Conservation (phyloP, 2,113 vertebrate genomes). For the Furnarius figulus region DNA sequence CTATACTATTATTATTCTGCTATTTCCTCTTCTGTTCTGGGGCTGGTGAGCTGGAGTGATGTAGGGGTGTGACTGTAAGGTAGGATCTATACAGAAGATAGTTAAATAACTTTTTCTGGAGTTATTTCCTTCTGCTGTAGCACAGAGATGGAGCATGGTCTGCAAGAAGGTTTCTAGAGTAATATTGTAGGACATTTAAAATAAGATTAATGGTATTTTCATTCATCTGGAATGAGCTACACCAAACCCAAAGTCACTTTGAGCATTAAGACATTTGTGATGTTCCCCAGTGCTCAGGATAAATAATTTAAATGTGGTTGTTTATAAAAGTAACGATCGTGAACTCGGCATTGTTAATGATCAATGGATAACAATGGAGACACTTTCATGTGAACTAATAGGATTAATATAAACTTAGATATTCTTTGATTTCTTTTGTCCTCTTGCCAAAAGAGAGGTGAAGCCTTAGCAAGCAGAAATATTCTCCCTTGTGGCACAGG, state of each 20-base stretch:
- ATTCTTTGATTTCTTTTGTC: neutral
- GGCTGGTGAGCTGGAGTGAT: neutral
- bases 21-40: neutral
- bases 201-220: neutral
- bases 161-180: neutral
- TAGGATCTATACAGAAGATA: neutral
- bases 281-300: neutral
- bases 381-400: neutral
- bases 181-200: neutral
- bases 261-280: neutral
- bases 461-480: neutral
- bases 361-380: neutral
- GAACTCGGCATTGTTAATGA: neutral
- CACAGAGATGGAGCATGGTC: neutral
- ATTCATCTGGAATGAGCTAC: neutral
- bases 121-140: neutral
- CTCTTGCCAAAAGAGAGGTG: neutral
- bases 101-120: neutral
- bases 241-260: constrained; percentile 30
- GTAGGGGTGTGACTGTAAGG: neutral
- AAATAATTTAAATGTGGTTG: neutral
- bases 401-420: neutral
- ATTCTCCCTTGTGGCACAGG: neutral
- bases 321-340: neutral
- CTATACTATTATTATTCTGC: neutral